phyloP scores from a whole-genome alignment of 2,797 vertebrate genomes.

The Pangasius djambal region DNA sequence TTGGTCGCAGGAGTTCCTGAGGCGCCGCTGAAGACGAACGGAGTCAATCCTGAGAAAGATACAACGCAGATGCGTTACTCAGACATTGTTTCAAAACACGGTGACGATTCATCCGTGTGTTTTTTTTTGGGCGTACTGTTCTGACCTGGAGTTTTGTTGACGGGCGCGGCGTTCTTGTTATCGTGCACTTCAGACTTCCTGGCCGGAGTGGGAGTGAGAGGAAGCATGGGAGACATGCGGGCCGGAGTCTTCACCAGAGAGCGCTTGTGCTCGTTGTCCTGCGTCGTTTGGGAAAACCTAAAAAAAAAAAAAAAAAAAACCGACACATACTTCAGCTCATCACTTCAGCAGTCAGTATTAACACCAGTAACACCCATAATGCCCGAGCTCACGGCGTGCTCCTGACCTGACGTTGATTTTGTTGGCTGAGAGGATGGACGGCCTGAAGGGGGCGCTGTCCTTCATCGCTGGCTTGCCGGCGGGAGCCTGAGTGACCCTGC shows the following conservation, averaged over 20 bases:
- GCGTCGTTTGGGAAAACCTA: slow-evolving; percentile 87
- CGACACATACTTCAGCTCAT: not conserved
- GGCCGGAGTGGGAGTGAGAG: slow-evolving; percentile 67
- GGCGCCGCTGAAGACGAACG: slow-evolving; percentile 77
- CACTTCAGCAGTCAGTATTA: not conserved
- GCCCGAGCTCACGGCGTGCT: not conserved
- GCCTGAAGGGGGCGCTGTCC: slow-evolving; percentile 71
- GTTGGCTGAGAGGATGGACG: slow-evolving; percentile 77
- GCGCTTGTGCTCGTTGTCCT: slow-evolving; percentile 86
- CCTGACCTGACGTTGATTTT: slow-evolving; percentile 92
- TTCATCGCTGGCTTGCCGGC: slow-evolving; percentile 64
- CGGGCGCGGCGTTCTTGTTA: slow-evolving; percentile 59
- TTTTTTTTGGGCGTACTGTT: not conserved
- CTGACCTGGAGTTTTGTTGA: slow-evolving; percentile 71
- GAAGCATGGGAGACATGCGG: slow-evolving; percentile 75
- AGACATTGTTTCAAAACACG: not conserved
- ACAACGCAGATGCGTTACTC: not conserved
- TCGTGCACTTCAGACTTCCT: slow-evolving; percentile 35
- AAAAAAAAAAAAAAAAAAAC: not conserved
- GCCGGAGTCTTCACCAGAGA: slow-evolving; percentile 89
- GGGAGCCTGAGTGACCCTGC: slow-evolving; percentile 58
- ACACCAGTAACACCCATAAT: not conserved
- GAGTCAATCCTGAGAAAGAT: slow-evolving; percentile 67
- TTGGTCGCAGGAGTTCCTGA: slow-evolving; percentile 74
- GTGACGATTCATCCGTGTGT: not conserved